Conservation (phyloP, 2,113 vertebrate species). For the Heliornis fulica region DNA sequence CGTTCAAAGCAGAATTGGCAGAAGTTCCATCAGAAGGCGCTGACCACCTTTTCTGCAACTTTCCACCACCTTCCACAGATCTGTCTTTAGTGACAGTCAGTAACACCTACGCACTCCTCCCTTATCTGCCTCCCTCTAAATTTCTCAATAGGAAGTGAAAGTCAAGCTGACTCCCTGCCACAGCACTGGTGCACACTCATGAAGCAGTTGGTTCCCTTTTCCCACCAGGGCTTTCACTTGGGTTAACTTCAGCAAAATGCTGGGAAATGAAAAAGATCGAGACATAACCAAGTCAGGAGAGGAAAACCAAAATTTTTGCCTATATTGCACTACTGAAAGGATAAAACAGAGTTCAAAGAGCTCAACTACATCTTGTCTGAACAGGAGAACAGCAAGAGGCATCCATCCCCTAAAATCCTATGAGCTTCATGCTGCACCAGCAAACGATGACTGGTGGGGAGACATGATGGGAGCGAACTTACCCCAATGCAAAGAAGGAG, state of each 20-base stretch:
- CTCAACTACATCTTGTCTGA: neutral
- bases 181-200: neutral
- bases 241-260: neutral
- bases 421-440: neutral
- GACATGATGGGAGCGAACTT: neutral
- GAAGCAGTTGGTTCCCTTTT: constrained; percentile 10
- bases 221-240: neutral
- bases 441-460: neutral
- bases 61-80: neutral
- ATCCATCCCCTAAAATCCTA: neutral
- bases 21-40: neutral
- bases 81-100: neutral
- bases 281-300: neutral
- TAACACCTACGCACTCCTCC: neutral
- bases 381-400: neutral
- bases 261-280: neutral
- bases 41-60: neutral
- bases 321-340: neutral
- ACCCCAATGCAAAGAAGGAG: neutral
- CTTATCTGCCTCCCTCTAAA: neutral
- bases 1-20: neutral
- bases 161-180: neutral
- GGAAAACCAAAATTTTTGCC: neutral
- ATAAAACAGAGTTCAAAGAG: neutral
- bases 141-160: constrained; percentile 45